Evolutionary conservation across 2,888 invertebrate species (phyloP), one percentile per base, ranked within the genome.

Genomic region (Aethes cnicana): DNA sequence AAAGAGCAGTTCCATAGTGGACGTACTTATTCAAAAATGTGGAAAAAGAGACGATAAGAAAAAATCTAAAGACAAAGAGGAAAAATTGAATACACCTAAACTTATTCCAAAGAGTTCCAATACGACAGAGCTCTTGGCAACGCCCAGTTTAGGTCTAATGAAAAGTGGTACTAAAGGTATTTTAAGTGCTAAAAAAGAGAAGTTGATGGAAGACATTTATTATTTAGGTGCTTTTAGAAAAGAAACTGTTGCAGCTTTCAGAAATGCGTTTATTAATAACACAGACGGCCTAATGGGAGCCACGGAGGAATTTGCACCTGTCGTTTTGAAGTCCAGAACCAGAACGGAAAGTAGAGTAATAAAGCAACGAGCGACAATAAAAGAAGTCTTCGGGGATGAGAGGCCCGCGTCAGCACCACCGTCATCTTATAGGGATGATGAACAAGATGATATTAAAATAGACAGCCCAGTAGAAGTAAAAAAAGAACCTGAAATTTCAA

Each of bases 331-430:
- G 69, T 92, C 94, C 35, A 90, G 95, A 64, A 95, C 95, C 11
- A 90, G 95, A 64, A 94, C 93, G 21, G 95, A 95, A 72, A 94
- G 94, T 36, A 90, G 94, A 64, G 91, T 93, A 33, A 64, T 86
- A 21, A 94, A 95, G 74, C 94, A 94, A 68, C 90, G 94, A 64
- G 95, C 95, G 30, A 94, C 95, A 2, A 95, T 95, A 32, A 93
- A 95, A 61, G 95, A 96, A 81, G 95, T 96, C 2, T 96, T 96
- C 74, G 95, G 95, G 0, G 88, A 88, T 56, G 95, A 96, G 66
- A 89, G 95, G 30, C 95, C 96, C 0, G 95, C 95, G 0, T 95
- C 95, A 0, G 95, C 96, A 0, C 95, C 96, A 0, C 95, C 96
- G 0, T 90, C 91, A 55, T 91, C 93, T 1, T 92, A 91, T 64